Evolutionary conservation across 2,888 invertebrate species (phyloP).

Genomic region (Pachycephus smyrnensis): DNA sequence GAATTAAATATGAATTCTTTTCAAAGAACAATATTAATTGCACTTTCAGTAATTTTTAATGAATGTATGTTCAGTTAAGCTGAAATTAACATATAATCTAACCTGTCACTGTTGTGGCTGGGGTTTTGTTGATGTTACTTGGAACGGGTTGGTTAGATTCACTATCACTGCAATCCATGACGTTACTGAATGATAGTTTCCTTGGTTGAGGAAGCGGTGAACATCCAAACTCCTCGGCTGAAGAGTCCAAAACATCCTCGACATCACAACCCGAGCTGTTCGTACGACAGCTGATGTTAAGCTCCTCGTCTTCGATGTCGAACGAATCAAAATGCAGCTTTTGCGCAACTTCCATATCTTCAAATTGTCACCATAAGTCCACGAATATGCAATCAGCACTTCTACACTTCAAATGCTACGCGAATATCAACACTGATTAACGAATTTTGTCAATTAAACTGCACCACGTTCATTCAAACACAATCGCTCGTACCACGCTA

Average conservation of each 20-base stretch:
- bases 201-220: conserved; percentile 72
- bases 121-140: conserved; percentile 40
- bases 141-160: conserved; percentile 41
- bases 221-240: conserved; percentile 72
- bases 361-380: conserved; percentile 39
- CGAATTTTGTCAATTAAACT: conserved; percentile 25
- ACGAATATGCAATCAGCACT: conserved; percentile 13
- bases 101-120: conserved; percentile 54
- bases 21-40: not conserved
- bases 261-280: conserved; percentile 73
- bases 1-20: not conserved
- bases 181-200: conserved; percentile 73
- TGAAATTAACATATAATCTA: conserved; percentile 26
- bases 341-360: conserved; percentile 59
- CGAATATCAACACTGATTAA: conserved; percentile 29
- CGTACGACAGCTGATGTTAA: conserved; percentile 69
- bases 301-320: conserved; percentile 69
- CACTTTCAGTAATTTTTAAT: not conserved
- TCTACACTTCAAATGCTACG: conserved; percentile 7
- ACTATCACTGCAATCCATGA: conserved; percentile 64
- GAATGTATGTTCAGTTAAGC: not conserved
- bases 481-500: conserved; percentile 45
- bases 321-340: conserved; percentile 62
- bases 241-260: conserved; percentile 74
- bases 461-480: conserved; percentile 50